Conservation (phyloP, 2,113 vertebrate species). For the Neotoma lepida region DNA sequence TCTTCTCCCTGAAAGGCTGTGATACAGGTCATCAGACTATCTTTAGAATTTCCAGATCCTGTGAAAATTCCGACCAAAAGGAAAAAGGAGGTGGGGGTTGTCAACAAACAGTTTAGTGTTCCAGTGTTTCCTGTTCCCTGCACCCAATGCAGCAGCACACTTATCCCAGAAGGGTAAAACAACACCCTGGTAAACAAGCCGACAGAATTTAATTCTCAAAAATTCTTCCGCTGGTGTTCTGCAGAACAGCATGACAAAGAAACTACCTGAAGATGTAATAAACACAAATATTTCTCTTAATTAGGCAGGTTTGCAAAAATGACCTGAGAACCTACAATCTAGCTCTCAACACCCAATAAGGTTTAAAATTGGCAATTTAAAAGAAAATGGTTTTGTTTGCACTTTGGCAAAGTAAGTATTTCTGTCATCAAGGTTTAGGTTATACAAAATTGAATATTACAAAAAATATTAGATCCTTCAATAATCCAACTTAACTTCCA, state of each 20-base stretch:
- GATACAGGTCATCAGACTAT: constrained; percentile 43
- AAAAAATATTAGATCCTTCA: constrained; percentile 72
- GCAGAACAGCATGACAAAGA: constrained; percentile 17
- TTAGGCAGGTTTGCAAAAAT: constrained; percentile 56
- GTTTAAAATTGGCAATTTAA: constrained; percentile 54
- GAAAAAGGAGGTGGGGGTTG: background rate
- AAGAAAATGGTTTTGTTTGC: constrained; percentile 37
- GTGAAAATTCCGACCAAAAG: constrained; percentile 54
- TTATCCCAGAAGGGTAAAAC: constrained; percentile 37
- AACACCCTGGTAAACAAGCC: constrained; percentile 55
- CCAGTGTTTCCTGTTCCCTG: constrained; percentile 13
- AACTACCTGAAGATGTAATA: background rate
- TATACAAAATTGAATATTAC: constrained; percentile 76
- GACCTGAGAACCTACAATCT: constrained; percentile 22
- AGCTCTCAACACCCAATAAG: constrained; percentile 5
- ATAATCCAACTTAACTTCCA: constrained; percentile 84
- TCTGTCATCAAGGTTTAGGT: background rate
- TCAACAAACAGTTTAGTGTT: constrained; percentile 29
- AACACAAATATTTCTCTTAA: constrained; percentile 51
- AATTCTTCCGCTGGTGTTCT: constrained; percentile 37
- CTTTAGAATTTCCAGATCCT: constrained; percentile 64
- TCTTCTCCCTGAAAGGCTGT: constrained; percentile 32
- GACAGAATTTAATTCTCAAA: constrained; percentile 43
- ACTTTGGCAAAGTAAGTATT: constrained; percentile 56
- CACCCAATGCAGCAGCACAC: background rate